Evolutionary conservation across 1,140 invertebrate species (phyloP), one percentile per base, ranked within the genome.

Genomic region (Thereuonema tuberculata): DNA sequence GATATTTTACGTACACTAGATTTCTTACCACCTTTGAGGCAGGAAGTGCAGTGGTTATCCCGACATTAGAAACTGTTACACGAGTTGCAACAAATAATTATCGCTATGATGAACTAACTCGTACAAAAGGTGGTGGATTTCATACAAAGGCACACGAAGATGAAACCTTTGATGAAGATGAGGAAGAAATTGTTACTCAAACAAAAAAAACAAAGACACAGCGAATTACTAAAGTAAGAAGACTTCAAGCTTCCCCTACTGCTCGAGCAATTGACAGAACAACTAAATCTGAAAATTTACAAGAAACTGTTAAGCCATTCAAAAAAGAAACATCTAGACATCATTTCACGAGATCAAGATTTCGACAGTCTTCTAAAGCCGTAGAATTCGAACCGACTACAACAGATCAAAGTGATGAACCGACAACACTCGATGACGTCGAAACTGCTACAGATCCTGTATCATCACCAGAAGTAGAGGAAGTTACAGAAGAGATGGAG

Each of bases 41-140:
- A 29, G 59, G 59, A 17, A 9, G 5, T 2, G 2, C 23, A n/a
- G 5, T 24, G 12, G 31, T 46, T n/a, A 46, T 23, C 2, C 56
- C 5, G 3, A 60, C 23, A 9, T 49, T 28, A 60, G 49, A 56
- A 53, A 60, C 59, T 21, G 28, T 60, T 2, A 55, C 59, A 20
- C 43, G 29, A 25, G 43, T 59, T 27, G 46, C 37, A 5, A 49
- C 57, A 20, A 59, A 59, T 26, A 59, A 59, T 59, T 29, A 59
- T 14, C 5, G 46, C 14, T 59, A 59, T 31, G 57, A 59, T 26
- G 57, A 59, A 15, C 46, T 59, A 2, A 59, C 57, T 5, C 12
- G 27, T 25, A 59, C 57, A 9, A 21, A 21, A 3, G 48, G 21
- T 14, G 17, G 17, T 37, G 31, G 17, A 37, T 37, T 9, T 17